Conservation (phyloP, 1,140 invertebrate species). For the Dufourea novaeangliae region DNA sequence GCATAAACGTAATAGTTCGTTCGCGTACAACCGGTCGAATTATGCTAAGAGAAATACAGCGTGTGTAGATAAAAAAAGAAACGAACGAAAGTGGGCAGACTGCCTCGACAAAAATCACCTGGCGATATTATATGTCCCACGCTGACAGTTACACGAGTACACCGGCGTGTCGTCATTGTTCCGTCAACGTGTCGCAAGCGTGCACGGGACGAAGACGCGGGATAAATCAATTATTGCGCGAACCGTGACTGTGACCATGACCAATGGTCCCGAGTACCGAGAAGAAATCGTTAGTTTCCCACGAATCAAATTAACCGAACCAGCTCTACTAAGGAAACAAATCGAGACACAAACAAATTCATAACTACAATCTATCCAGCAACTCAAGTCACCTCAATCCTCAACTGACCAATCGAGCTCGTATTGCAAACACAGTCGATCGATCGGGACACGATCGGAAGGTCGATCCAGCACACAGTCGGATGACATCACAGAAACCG, state of each 20-base stretch:
- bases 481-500: neutral
- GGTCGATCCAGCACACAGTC: neutral
- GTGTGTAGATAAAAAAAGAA: neutral
- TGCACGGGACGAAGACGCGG: constrained; percentile 15
- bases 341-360: too few relatives aligned
- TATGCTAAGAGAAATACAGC: neutral
- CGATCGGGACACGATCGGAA: neutral
- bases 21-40: too few relatives aligned
- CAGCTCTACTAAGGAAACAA: too few relatives aligned
- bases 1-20: too few relatives aligned
- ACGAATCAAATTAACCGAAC: too few relatives aligned
- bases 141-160: constrained; percentile 29
- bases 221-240: constrained; percentile 29
- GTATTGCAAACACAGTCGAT: neutral
- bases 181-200: constrained; percentile 14
- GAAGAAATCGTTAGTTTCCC: too few relatives aligned
- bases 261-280: neutral
- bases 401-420: neutral
- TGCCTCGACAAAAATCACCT: neutral
- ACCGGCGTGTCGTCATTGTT: constrained; percentile 20
- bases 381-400: too few relatives aligned
- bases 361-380: too few relatives aligned
- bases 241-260: too few relatives aligned
- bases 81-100: neutral
- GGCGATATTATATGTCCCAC: neutral